A percentile compares a stretch with the other conserved stretches of the same genome.
phyloP scores from a whole-genome alignment of 2,797 vertebrate genomes.

The Pygocentrus nattereri region DNA sequence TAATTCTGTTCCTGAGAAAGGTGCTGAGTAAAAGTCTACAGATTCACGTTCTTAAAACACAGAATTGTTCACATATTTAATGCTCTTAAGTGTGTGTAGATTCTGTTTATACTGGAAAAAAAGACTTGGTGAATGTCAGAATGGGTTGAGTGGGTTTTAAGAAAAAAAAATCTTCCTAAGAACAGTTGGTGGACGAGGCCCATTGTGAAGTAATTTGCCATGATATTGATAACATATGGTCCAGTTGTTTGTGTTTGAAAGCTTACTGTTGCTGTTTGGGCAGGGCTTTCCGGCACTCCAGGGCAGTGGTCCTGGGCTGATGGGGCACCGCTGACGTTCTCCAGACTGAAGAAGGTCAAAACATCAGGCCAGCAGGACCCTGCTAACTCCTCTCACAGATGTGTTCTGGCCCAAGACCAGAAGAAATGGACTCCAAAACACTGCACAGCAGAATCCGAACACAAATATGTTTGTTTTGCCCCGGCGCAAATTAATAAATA shows the following conservation, averaged over 20 bases:
- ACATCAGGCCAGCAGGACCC: background rate
- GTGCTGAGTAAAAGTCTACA: no score
- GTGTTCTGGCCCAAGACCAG: slow-evolving; percentile 60
- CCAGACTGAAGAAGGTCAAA: slow-evolving; percentile 56
- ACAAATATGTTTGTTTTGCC: slow-evolving; percentile 63
- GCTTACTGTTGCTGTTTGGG: background rate
- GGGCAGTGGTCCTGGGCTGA: slow-evolving; percentile 62
- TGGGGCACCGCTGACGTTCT: slow-evolving; percentile 52
- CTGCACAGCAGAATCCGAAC: slow-evolving; percentile 57
- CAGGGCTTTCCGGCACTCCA: slow-evolving; percentile 58
- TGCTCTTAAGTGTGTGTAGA: no score
- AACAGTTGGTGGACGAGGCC: no score
- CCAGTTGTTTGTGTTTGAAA: background rate
- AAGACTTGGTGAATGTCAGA: no score
- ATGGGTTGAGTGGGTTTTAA: no score
- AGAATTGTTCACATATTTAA: no score
- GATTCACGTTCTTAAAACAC: no score
- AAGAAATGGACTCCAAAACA: slow-evolving; percentile 56
- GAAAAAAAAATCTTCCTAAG: no score
- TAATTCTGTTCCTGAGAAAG: no score
- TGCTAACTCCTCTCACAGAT: slow-evolving; percentile 52
- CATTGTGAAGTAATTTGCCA: slow-evolving; percentile 45
- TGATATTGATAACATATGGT: background rate
- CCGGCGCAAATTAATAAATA: slow-evolving; percentile 48
- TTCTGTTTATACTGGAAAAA: no score